Base-by-base conservation (phyloP, 2,797 vertebrate genomes). In the Hydrolagus colliei region DNA sequence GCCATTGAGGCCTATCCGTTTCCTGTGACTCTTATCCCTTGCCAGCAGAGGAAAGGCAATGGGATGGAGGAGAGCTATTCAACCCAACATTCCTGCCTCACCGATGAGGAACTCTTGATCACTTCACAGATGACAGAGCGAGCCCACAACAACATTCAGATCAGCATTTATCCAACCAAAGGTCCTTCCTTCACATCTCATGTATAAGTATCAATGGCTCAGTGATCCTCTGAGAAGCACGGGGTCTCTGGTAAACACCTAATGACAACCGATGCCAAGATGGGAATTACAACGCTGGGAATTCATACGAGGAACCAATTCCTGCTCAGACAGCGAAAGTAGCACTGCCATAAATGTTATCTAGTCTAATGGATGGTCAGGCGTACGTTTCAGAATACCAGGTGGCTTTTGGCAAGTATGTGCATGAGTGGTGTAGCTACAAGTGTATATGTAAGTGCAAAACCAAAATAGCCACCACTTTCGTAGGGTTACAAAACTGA, bases 1-100 rank as follows among this genome's bases (percentile, higher is more conserved):
- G 88, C 90, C 67, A 89, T 91, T 0, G 88, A 91, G 80, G 87
- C 89, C 86, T 92, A 89, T 52, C 89, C 87, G 87, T 92, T 93
- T 86, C 89, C 95, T 0, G 92, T 95, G 89, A 94, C 93, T 0
- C 94, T 97, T 10, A 89, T 96, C 85, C 93, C 95, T 79, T 95
- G 94, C 88, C 95, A 93, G 87, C 91, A 93, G 88, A 91, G 95
- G 87, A 93, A 89, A 87, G 87, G 89, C 76, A 86, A 91, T 86
- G 86, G 88, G 87, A 90, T 87, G 90, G 88, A 89, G 87, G 92
- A 89, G 90, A 92, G 90, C 86, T 93, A 86, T 41, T 90, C 91
- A 75, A 92, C 92, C 87, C 88, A 89, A 1, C 89, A 90, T 86
- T 89, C 90, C 72, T 91, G 88, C 88, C 89, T 89, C 86, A 88